Percentiles rank a stretch among this genome's conserved stretches.
Evolutionary conservation across 2,797 vertebrate species (phyloP).

Genomic region (Phrynocephalus forsythii): DNA sequence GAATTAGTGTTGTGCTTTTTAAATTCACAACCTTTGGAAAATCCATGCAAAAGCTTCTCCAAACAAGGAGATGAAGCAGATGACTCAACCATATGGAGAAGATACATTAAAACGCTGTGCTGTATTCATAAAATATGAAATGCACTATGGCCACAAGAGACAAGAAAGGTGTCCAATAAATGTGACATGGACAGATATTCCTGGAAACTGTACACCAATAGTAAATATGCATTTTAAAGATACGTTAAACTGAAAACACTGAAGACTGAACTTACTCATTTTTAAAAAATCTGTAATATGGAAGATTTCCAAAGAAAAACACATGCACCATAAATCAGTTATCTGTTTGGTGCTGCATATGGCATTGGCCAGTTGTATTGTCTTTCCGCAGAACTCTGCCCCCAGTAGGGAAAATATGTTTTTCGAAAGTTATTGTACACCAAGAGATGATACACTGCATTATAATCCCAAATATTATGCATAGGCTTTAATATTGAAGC

Average conservation of each 20-base stretch:
- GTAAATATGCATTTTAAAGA: conserved; percentile 21
- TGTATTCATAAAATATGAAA: conserved; percentile 76
- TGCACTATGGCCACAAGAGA: conserved; percentile 66
- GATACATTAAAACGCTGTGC: conserved; percentile 74
- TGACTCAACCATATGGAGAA: conserved; percentile 76
- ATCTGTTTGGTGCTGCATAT: not conserved
- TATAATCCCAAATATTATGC: not conserved
- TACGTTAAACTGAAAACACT: conserved; percentile 53
- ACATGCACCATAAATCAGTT: conserved; percentile 20
- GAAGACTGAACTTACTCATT: conserved; percentile 32
- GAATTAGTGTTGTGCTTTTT: not conserved
- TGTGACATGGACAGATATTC: conserved; percentile 65
- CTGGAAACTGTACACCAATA: conserved; percentile 63
- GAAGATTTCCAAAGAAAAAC: not conserved
- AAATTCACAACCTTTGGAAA: conserved; percentile 67
- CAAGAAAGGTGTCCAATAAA: conserved; percentile 64
- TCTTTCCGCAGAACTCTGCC: not conserved
- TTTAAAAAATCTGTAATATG: conserved; percentile 18
- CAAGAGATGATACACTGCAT: not conserved
- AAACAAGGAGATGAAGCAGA: conserved; percentile 68
- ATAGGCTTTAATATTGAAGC: not conserved
- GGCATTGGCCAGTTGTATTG: not conserved
- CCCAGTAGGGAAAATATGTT: not conserved
- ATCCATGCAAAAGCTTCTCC: conserved; percentile 64
- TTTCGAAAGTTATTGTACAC: not conserved